These are phyloP conservation scores for Pteropus rufus DNA, from an alignment of 2,797 vertebrate species.

Conservation along the genomic window DNA sequence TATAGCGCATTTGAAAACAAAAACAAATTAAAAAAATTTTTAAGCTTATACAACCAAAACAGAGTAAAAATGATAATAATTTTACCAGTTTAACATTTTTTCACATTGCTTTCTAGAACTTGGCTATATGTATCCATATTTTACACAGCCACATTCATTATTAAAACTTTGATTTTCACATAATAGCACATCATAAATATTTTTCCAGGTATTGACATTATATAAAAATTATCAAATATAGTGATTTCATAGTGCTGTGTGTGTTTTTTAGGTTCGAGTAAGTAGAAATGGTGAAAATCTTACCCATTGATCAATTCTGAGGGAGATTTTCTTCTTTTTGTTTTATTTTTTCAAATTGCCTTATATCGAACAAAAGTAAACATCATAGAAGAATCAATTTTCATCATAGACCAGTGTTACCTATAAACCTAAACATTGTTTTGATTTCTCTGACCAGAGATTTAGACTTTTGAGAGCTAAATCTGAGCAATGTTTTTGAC, in stretches of 20 bases:
- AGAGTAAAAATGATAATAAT: neutral
- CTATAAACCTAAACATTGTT: neutral
- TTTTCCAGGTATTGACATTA: neutral
- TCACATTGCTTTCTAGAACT: neutral
- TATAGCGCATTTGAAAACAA: neutral
- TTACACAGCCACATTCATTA: neutral
- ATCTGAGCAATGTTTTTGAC: neutral
- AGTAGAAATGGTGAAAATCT: neutral
- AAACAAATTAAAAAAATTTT: neutral
- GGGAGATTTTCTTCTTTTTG: neutral
- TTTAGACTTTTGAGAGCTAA: neutral
- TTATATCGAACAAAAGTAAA: neutral
- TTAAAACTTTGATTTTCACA: neutral
- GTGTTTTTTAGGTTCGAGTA: neutral
- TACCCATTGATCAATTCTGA: neutral
- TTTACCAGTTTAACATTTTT: neutral
- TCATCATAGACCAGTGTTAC: neutral
- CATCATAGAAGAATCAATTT: neutral
- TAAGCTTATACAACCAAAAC: neutral
- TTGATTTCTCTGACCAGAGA: neutral
- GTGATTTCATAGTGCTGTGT: neutral
- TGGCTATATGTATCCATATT: neutral
- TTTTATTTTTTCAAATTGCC: neutral
- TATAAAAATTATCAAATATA: neutral
- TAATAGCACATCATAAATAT: neutral